Conservation (phyloP, 2,888 invertebrate species). For the Scaptomyza tumidula region DNA sequence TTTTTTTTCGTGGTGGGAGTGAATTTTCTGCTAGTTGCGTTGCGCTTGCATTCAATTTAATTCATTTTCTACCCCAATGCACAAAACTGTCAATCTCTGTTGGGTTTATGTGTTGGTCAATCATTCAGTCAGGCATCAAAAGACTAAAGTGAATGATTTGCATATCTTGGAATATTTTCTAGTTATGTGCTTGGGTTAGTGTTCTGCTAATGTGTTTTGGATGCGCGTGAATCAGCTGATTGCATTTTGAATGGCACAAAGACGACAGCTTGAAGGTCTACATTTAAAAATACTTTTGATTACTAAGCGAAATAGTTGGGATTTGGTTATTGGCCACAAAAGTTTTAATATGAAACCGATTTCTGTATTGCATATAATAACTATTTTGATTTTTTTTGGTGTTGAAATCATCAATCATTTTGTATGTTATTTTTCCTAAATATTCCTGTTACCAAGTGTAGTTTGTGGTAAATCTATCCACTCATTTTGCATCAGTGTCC, state of each 20-base stretch:
- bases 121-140: slow-evolving; percentile 48
- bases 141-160: slow-evolving; percentile 48
- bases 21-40: slow-evolving; percentile 24
- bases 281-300: slow-evolving; percentile 15
- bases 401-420: slow-evolving; percentile 39
- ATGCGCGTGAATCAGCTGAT: slow-evolving; percentile 41
- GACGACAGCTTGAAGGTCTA: slow-evolving; percentile 50
- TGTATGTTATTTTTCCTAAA: neutral
- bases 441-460: slow-evolving; percentile 25
- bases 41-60: slow-evolving; percentile 19
- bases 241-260: slow-evolving; percentile 50
- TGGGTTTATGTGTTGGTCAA: slow-evolving; percentile 52
- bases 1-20: neutral
- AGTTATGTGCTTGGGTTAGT: slow-evolving; percentile 11
- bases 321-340: neutral
- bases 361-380: no score
- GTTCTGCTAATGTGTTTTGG: slow-evolving; percentile 13
- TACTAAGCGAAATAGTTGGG: slow-evolving; percentile 7
- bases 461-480: slow-evolving; percentile 17
- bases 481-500: slow-evolving; percentile 34
- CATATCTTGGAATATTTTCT: slow-evolving; percentile 25
- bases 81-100: slow-evolving; percentile 58
- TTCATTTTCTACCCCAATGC: neutral
- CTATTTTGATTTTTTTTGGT: neutral
- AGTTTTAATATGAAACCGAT: neutral